Conservation (phyloP, 2,888 invertebrate species). For the Hyposoter dolosus region DNA sequence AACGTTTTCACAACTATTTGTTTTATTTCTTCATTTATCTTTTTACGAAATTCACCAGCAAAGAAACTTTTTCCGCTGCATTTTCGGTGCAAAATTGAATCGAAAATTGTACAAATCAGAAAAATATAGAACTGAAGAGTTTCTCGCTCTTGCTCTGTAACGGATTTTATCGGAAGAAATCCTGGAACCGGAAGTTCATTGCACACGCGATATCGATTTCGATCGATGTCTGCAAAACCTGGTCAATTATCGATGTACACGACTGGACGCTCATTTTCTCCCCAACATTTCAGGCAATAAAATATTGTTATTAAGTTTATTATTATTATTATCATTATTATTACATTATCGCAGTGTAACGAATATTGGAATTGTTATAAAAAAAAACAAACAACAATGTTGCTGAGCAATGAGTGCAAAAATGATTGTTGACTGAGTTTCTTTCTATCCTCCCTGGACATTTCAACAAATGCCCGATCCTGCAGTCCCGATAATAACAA, state of each 20-base stretch:
- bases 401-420: constrained; percentile 79
- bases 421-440: not conserved
- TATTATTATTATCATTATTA: constrained; percentile 58
- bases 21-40: too few species aligned
- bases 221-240: constrained; percentile 53
- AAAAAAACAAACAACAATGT: constrained; percentile 72
- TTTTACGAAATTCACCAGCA: not conserved
- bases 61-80: constrained; percentile 42
- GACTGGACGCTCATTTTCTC: constrained; percentile 58
- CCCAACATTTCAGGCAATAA: constrained; percentile 74
- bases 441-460: not conserved
- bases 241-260: constrained; percentile 61
- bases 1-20: constrained; percentile 1
- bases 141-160: constrained; percentile 14
- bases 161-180: constrained; percentile 11
- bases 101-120: constrained; percentile 52
- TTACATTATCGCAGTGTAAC: constrained; percentile 74
- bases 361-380: constrained; percentile 78
- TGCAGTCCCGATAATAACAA: not conserved
- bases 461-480: not conserved
- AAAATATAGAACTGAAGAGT: not conserved
- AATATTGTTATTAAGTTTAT: constrained; percentile 76
- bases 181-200: not conserved
- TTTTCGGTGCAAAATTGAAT: constrained; percentile 34
- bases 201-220: constrained; percentile 6